Conservation (phyloP, 92 coral and sea anemone species). For the Parazoanthus atlanticus region DNA sequence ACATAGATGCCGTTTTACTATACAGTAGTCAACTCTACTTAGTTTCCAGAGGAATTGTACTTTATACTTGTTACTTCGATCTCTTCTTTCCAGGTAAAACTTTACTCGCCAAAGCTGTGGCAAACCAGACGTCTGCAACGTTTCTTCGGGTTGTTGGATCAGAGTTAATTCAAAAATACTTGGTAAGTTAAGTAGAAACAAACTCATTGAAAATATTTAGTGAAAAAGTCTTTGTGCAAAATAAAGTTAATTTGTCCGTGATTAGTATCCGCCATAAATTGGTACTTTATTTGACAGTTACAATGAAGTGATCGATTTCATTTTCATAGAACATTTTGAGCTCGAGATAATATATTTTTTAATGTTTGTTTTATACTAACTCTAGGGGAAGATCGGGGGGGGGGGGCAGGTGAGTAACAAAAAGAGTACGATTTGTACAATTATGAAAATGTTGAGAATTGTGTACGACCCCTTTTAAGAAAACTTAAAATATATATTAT, state of each 20-base stretch:
- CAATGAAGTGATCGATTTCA: neutral
- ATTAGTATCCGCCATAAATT: neutral
- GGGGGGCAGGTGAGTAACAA: too few species aligned
- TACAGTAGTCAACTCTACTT: too few species aligned
- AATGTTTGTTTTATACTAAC: too few species aligned
- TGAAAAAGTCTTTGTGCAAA: neutral
- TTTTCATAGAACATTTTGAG: neutral
- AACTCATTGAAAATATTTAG: neutral
- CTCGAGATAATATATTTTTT: neutral
- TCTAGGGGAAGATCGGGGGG: too few species aligned
- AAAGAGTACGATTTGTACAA: too few species aligned
- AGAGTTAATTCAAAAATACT: slow-evolving; percentile 96
- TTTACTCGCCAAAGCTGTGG: slow-evolving; percentile 94
- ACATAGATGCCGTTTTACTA: too few species aligned
- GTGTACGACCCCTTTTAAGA: too few species aligned
- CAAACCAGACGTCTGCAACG: slow-evolving; percentile 98
- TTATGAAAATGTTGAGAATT: too few species aligned
- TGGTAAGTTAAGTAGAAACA: slow-evolving; percentile 63
- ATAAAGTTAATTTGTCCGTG: neutral
- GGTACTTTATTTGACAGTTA: too few species aligned
- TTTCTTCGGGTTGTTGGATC: slow-evolving; percentile 98
- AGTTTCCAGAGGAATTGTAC: neutral
- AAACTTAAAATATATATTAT: too few species aligned
- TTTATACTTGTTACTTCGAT: neutral
- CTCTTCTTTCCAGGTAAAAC: slow-evolving; percentile 80